Evolutionary conservation across 2,797 vertebrate species (phyloP), one percentile per base, ranked within the genome.

Genomic region (Pteronotus mesoamericanus): DNA sequence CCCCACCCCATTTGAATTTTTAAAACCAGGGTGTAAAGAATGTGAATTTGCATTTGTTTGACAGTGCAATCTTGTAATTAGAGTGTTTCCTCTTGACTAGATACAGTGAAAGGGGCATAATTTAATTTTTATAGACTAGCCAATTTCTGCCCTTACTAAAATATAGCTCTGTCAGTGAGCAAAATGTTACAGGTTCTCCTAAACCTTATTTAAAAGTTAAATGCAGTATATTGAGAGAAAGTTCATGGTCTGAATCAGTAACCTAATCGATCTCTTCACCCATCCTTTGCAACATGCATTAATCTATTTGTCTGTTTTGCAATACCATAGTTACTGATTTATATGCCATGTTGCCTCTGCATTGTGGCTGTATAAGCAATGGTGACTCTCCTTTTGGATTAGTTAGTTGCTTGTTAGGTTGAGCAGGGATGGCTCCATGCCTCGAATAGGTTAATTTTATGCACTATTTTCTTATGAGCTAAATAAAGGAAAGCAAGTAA

Each of bases 71-170:
- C 97, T 98, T 96, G 94, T 98, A 98, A 98, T 98, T 98, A 98
- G 94, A 96, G 96, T 93, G 97, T 97, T 98, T 98, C 95, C 97
- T 97, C 98, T 97, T 98, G 96, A 98, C 96, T 98, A 96, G 97
- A 97, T 98, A 91, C 94, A 97, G 94, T 95, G 96, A 98, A 97
- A 98, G 92, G 93, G 97, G 68, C 94, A 78, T 97, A 98, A 98
- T 98, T 97, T 97, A 98, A 97, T 98, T 98, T 98, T 98, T 98
- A 98, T 96, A 97, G 97, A 95, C 97, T 96, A 98, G 97, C 97
- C 96, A 96, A 75, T 98, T 98, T 98, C 95, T 96, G 68, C 88
- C 87, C 94, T 96, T 97, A 94, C 75, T 97, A 97, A 98, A 98
- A 97, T 98, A 96, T n/a, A 97, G 94, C 96, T 97, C 90, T 97